Conservation (phyloP, 2,113 vertebrate species). For the Sebastes schlegelii region DNA sequence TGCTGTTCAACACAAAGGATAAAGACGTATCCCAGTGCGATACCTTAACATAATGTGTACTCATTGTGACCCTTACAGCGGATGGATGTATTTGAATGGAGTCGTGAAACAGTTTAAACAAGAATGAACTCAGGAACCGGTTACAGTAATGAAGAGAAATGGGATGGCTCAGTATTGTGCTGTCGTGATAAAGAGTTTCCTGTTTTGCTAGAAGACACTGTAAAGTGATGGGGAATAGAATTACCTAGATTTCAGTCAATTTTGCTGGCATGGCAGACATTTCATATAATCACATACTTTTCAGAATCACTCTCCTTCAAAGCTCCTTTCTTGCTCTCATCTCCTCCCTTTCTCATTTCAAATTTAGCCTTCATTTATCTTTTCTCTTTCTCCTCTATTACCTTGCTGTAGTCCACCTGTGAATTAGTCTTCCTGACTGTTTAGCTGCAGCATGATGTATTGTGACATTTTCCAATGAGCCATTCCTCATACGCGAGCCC, state of each 20-base stretch:
- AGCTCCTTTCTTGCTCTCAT: constrained; percentile 15
- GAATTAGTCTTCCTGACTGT: constrained; percentile 63
- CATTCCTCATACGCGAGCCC: constrained; percentile 54
- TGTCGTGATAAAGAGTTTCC: constrained; percentile 6
- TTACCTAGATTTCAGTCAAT: constrained; percentile 22
- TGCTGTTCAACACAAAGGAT: background rate
- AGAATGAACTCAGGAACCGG: background rate
- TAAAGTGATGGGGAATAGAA: constrained; percentile 18
- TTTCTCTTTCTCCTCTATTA: constrained; percentile 44
- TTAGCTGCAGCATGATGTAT: constrained; percentile 66
- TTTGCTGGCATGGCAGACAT: constrained; percentile 11
- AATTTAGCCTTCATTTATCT: constrained; percentile 50
- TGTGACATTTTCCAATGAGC: constrained; percentile 72
- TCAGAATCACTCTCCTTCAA: constrained; percentile 27
- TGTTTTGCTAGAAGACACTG: background rate
- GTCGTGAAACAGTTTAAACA: constrained; percentile 2
- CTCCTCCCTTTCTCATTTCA: constrained; percentile 31
- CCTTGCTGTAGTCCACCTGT: constrained; percentile 55
- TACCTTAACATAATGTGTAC: background rate
- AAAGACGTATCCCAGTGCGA: background rate
- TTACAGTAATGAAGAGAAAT: constrained; percentile 16
- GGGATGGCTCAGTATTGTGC: background rate
- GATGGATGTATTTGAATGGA: constrained; percentile 16
- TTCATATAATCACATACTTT: constrained; percentile 43
- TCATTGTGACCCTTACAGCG: background rate